Percentiles rank a stretch among this genome's conserved stretches.
phyloP scores from a whole-genome alignment of 2,797 vertebrate species.

The Taenioides sp. region DNA sequence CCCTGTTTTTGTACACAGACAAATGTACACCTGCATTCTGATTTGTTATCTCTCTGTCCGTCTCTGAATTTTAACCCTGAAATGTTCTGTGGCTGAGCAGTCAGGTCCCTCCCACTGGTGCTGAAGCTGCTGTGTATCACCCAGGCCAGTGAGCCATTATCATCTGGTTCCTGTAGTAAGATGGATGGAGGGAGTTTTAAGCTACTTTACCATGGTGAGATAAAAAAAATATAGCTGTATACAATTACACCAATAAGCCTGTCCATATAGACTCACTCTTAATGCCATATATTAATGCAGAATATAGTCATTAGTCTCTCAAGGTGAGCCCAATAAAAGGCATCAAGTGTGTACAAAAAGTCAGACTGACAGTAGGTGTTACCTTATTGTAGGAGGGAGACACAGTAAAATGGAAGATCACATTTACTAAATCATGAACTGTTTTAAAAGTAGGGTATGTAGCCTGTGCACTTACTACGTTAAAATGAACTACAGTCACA shows the following conservation, averaged over 20 bases:
- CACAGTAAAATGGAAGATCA: not conserved
- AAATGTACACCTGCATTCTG: constrained; percentile 8
- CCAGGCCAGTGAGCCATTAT: constrained; percentile 73
- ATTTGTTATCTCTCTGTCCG: not conserved
- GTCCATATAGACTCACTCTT: not conserved
- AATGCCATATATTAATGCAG: not conserved
- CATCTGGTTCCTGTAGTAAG: constrained; percentile 57
- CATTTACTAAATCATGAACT: not conserved
- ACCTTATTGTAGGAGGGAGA: not conserved
- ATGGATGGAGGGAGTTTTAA: constrained; percentile 88
- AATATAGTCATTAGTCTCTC: not conserved
- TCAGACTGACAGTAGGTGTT: not conserved
- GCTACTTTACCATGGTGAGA: constrained; percentile 89
- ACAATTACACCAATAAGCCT: not conserved
- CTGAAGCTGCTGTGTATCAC: constrained; percentile 86
- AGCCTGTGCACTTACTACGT: no score
- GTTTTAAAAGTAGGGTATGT: not conserved
- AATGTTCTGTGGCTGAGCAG: constrained; percentile 37
- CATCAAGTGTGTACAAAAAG: not conserved
- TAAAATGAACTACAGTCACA: no score
- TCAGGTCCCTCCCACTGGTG: constrained; percentile 69
- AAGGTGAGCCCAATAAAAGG: not conserved
- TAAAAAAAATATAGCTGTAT: constrained; percentile 9
- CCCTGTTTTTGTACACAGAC: constrained; percentile 6
- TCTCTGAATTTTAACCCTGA: not conserved